Conservation (phyloP, 1,140 invertebrate genomes). For the Halotydeus destructor region DNA sequence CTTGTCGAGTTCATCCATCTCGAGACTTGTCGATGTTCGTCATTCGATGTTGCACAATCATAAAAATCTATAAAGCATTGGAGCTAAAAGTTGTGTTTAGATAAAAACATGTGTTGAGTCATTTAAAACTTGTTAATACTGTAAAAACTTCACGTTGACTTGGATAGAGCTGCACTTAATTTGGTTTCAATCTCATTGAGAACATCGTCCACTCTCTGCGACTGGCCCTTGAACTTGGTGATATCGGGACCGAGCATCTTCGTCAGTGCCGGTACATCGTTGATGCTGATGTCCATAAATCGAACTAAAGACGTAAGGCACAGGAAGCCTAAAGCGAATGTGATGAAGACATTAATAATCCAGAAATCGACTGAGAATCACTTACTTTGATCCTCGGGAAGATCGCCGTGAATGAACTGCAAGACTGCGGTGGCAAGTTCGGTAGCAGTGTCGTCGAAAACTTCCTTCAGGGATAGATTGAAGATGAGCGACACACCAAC, state of each 20-base stretch:
- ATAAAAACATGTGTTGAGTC: no score
- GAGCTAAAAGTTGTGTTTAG: no score
- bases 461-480: constrained; percentile 83
- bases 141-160: neutral
- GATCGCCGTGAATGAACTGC: constrained; percentile 49
- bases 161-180: constrained; percentile 3
- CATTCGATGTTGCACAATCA: no score
- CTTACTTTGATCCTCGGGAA: constrained; percentile 44
- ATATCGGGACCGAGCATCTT: constrained; percentile 81
- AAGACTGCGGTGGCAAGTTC: constrained; percentile 77
- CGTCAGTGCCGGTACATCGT: constrained; percentile 54
- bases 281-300: constrained; percentile 50
- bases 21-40: no score
- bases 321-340: constrained; percentile 14
- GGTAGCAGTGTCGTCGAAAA: constrained; percentile 73
- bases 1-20: no score
- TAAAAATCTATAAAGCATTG: no score
- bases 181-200: constrained; percentile 33
- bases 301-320: constrained; percentile 38
- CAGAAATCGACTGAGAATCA: neutral
- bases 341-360: neutral
- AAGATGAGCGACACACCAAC: constrained; percentile 64
- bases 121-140: no score
- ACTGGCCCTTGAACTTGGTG: constrained; percentile 51
- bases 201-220: constrained; percentile 51